Percentiles rank a stretch among this genome's conserved stretches.
phyloP scores from a whole-genome alignment of 2,888 invertebrate species.

The Syritta pipiens region DNA sequence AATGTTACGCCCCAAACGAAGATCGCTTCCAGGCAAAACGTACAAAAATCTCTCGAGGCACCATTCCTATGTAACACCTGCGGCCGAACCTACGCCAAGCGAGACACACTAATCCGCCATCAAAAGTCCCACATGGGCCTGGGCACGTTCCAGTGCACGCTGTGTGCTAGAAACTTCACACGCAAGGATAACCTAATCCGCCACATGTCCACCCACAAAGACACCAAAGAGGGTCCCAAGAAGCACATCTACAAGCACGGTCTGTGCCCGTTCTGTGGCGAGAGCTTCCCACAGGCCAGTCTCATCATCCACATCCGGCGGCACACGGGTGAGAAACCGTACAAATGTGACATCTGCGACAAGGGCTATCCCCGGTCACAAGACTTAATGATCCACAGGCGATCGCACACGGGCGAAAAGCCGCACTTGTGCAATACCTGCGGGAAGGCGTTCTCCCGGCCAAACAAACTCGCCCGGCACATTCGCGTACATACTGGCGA shows the following conservation, averaged over 20 bases:
- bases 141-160: constrained; percentile 71
- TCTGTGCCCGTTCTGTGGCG: constrained; percentile 82
- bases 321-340: constrained; percentile 84
- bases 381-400: constrained; percentile 82
- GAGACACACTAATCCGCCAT: constrained; percentile 72
- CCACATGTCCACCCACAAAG: constrained; percentile 81
- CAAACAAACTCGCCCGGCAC: constrained; percentile 82
- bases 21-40: neutral
- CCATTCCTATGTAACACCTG: constrained; percentile 47
- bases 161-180: constrained; percentile 79
- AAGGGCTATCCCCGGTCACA: constrained; percentile 83
- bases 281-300: constrained; percentile 82
- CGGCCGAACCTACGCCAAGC: constrained; percentile 72
- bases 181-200: constrained; percentile 82
- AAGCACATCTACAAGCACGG: constrained; percentile 75
- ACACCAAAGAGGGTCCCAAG: constrained; percentile 47
- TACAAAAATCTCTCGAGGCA: constrained; percentile 33
- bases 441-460: constrained; percentile 81
- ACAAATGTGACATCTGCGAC: constrained; percentile 82
- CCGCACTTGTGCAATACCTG: constrained; percentile 79
- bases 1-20: too few species aligned
- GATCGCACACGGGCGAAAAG: constrained; percentile 83
- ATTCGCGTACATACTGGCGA: constrained; percentile 82
- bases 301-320: constrained; percentile 84
- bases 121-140: constrained; percentile 49